Conservation (phyloP, 1,140 invertebrate species). For the Oryctes rhinoceros region DNA sequence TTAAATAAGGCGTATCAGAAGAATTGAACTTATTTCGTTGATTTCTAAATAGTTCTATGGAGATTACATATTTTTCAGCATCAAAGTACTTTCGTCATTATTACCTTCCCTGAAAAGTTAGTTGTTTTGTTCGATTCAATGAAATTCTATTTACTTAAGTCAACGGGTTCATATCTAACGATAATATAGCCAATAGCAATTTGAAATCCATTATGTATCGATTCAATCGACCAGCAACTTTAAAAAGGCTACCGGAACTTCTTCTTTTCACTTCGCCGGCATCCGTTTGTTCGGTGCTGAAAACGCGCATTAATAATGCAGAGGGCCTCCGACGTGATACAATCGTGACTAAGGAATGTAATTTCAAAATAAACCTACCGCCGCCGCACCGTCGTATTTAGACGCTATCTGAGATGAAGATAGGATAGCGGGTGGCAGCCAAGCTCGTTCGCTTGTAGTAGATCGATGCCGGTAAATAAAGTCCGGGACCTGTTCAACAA, state of each 20-base stretch:
- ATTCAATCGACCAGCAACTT: slow-evolving; percentile 30
- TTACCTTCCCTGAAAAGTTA: no score
- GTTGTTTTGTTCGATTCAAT: no score
- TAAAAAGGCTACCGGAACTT: slow-evolving; percentile 20
- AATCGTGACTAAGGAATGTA: slow-evolving; percentile 37
- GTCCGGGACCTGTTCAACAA: slow-evolving; percentile 46
- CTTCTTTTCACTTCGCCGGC: slow-evolving; percentile 5
- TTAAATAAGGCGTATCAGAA: no score
- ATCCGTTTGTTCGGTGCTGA: slow-evolving; percentile 36
- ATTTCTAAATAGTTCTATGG: no score
- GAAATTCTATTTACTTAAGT: no score
- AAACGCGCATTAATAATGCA: slow-evolving; percentile 34
- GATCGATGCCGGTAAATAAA: slow-evolving; percentile 45
- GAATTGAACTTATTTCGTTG: no score
- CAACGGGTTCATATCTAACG: not conserved
- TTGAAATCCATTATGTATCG: slow-evolving; percentile 31
- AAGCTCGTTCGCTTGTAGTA: slow-evolving; percentile 27
- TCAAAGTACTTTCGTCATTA: no score
- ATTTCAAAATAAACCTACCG: slow-evolving; percentile 32
- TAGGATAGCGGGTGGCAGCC: not conserved
- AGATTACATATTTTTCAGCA: no score
- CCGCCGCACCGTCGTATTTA: slow-evolving; percentile 29
- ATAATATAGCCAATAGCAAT: not conserved
- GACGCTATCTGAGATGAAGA: slow-evolving; percentile 35
- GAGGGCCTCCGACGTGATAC: slow-evolving; percentile 27